Evolutionary conservation across 1,140 invertebrate species (phyloP).

Genomic region (Drosophila trapezifrons): DNA sequence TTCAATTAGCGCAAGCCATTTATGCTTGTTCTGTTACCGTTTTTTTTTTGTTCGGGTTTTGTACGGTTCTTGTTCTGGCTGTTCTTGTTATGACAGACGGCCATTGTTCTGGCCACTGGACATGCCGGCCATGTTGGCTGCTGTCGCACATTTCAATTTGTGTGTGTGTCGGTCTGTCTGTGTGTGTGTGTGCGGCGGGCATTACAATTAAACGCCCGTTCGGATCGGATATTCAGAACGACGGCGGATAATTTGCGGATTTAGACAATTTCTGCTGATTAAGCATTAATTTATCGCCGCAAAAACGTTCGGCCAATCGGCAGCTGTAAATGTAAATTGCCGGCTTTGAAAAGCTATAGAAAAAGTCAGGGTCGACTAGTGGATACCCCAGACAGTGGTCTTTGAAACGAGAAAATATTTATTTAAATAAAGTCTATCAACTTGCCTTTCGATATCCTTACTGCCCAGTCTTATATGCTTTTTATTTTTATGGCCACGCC

Average conservation of each 20-base stretch:
- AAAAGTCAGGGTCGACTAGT: constrained; percentile 47
- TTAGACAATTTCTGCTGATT: constrained; percentile 79
- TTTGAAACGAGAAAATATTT: neutral
- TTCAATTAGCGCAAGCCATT: constrained; percentile 69
- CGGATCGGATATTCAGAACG: constrained; percentile 44
- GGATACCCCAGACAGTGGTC: constrained; percentile 20
- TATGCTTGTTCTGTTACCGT: constrained; percentile 46
- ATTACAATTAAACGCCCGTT: constrained; percentile 78
- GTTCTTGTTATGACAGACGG: too few relatives aligned
- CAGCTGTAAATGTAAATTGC: constrained; percentile 66
- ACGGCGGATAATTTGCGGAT: constrained; percentile 74
- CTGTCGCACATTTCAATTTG: constrained; percentile 52
- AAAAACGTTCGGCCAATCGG: constrained; percentile 36
- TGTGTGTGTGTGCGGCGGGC: constrained; percentile 34
- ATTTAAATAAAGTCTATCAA: neutral
- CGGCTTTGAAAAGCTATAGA: constrained; percentile 27
- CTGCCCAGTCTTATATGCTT: neutral
- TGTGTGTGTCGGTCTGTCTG: neutral
- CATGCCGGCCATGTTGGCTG: constrained; percentile 33
- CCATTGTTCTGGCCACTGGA: too few relatives aligned
- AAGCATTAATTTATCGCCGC: constrained; percentile 77
- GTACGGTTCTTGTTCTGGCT: neutral
- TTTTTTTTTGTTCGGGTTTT: constrained; percentile 1
- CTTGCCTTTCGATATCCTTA: too few relatives aligned
- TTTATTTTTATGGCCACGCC: constrained; percentile 31